Evolutionary conservation across 2,797 vertebrate genomes (phyloP).

Genomic region (Onychomys leucogaster): DNA sequence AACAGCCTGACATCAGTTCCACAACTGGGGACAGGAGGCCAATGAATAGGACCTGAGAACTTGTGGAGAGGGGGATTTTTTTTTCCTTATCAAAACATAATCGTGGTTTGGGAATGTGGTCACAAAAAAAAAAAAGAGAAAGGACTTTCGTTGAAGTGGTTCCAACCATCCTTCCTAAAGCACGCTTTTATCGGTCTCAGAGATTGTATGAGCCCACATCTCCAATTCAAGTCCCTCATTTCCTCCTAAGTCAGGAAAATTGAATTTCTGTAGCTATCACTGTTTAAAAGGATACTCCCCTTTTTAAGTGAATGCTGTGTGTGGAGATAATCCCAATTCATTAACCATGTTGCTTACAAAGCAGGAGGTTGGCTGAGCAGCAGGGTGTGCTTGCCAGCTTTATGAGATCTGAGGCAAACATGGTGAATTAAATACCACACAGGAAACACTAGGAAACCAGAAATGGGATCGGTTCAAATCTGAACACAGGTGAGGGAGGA

Average conservation of each 20-base stretch:
- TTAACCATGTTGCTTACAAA: constrained; percentile 76
- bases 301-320: constrained; percentile 77
- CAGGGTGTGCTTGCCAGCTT: constrained; percentile 52
- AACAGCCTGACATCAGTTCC: constrained; percentile 63
- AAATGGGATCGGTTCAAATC: constrained; percentile 67
- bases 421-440: constrained; percentile 65
- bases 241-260: constrained; percentile 84
- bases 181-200: constrained; percentile 54
- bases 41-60: constrained; percentile 57
- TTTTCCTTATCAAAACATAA: constrained; percentile 78
- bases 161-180: constrained; percentile 54
- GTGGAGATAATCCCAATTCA: constrained; percentile 75
- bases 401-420: constrained; percentile 74
- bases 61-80: constrained; percentile 58
- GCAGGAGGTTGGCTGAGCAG: constrained; percentile 68
- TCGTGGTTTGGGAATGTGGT: not conserved
- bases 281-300: constrained; percentile 76
- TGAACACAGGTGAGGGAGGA: constrained; percentile 14
- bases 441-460: constrained; percentile 60
- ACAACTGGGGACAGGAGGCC: constrained; percentile 13
- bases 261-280: constrained; percentile 76
- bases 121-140: not conserved
- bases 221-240: constrained; percentile 83
- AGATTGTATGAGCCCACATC: constrained; percentile 37
- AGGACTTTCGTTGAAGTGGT: constrained; percentile 6